These are phyloP conservation scores for Drosophila melanica DNA, from an alignment of 1,140 invertebrate species.

Conservation along the genomic window DNA sequence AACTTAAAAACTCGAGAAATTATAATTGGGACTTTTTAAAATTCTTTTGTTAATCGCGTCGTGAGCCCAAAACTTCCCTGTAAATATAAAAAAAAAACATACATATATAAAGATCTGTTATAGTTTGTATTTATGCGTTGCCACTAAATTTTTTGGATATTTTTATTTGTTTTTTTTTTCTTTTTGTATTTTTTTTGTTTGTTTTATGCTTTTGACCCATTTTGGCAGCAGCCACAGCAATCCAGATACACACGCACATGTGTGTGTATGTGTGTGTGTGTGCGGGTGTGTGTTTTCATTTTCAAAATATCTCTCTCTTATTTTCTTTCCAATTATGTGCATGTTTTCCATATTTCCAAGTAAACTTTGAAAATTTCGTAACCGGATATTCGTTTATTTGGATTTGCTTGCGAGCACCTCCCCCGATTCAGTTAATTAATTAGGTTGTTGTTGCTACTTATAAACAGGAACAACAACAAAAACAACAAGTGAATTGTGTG, in stretches of 20 bases:
- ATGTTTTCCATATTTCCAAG: conserved; percentile 48
- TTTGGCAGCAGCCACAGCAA: conserved; percentile 36
- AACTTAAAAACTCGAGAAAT: conserved; percentile 82
- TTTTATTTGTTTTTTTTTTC: conserved; percentile 16
- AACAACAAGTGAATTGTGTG: conserved; percentile 76
- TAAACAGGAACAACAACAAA: conserved; percentile 51
- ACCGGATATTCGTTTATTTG: conserved; percentile 67
- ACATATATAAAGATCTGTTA: conserved; percentile 21
- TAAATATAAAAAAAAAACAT: conserved; percentile 61
- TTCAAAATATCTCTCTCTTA: conserved; percentile 22
- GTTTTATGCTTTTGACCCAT: conserved; percentile 62
- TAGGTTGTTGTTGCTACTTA: conserved; percentile 58
- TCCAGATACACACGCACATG: neutral
- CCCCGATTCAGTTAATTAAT: conserved; percentile 61
- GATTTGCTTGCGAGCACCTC: conserved; percentile 52
- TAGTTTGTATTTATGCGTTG: neutral
- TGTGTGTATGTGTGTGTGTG: conserved; percentile 30
- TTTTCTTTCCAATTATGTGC: conserved; percentile 64
- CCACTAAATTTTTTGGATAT: conserved; percentile 39
- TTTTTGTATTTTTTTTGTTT: conserved; percentile 18
- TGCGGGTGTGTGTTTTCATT: conserved; percentile 11
- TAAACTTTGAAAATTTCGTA: conserved; percentile 60
- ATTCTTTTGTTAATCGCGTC: conserved; percentile 74
- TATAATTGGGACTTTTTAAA: conserved; percentile 76
- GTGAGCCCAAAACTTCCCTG: conserved; percentile 90